These are phyloP conservation scores for Mormyrops boulengeri DNA, from an alignment of 2,797 vertebrate genomes.

Conservation along the genomic window DNA sequence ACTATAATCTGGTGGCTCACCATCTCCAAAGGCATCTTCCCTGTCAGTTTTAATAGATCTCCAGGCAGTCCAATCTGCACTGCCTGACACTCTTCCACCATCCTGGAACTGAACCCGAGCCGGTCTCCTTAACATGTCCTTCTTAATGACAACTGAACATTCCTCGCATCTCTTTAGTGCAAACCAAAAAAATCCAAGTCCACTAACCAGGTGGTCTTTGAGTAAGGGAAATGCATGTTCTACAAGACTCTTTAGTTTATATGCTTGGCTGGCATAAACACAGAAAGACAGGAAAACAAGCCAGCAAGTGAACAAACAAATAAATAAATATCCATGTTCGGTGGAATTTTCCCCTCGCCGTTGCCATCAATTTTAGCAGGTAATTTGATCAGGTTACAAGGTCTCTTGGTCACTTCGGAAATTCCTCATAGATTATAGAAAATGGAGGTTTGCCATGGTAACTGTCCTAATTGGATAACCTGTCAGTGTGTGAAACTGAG, in stretches of 20 bases:
- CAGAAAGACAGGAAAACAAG: neutral
- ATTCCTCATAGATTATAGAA: neutral
- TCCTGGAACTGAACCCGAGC: constrained; percentile 63
- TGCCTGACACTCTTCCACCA: constrained; percentile 72
- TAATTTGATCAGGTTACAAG: constrained; percentile 14
- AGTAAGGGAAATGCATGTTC: constrained; percentile 23
- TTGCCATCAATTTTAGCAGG: neutral
- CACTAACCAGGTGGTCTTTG: constrained; percentile 23
- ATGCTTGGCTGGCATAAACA: neutral
- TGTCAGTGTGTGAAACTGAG: neutral
- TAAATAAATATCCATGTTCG: neutral
- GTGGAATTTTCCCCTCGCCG: constrained; percentile 19
- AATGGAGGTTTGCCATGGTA: neutral
- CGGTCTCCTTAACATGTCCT: constrained; percentile 56
- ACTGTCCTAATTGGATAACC: constrained; percentile 10
- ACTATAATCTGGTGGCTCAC: constrained; percentile 86
- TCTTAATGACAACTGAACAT: constrained; percentile 78
- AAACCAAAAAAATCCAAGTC: constrained; percentile 38
- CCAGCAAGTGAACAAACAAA: neutral
- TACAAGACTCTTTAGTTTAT: neutral
- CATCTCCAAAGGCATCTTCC: constrained; percentile 71
- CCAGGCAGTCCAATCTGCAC: constrained; percentile 84
- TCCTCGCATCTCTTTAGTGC: constrained; percentile 44
- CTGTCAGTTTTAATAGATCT: constrained; percentile 94
- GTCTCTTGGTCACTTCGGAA: constrained; percentile 7